These are phyloP conservation scores for Oxycera nigricornis DNA, from an alignment of 2,888 invertebrate species.

Conservation along the genomic window DNA sequence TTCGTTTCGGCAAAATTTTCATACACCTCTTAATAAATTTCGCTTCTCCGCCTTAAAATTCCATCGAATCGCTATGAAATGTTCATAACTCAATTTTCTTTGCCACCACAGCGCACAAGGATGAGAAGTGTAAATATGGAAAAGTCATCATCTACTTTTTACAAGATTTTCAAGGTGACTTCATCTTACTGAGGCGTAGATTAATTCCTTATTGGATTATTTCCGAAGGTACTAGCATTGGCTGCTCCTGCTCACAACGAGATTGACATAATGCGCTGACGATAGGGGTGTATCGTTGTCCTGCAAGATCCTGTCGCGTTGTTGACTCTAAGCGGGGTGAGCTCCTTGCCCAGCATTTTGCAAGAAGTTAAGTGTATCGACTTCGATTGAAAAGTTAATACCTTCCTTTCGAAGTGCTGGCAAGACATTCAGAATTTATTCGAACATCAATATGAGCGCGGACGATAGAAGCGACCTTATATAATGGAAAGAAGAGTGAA, in stretches of 20 bases:
- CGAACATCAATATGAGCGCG: conserved; percentile 10
- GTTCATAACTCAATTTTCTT: conserved; percentile 46
- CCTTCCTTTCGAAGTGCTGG: conserved; percentile 25
- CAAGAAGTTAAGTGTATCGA: conserved; percentile 43
- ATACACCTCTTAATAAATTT: neutral
- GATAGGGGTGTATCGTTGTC: conserved; percentile 18
- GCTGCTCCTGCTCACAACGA: neutral
- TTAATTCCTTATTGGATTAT: conserved; percentile 47
- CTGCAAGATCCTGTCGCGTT: conserved; percentile 8
- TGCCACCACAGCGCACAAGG: neutral
- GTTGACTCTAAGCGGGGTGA: neutral
- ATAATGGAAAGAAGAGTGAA: neutral
- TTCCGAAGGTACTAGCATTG: conserved; percentile 26
- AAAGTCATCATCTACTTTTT: conserved; percentile 46
- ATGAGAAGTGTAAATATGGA: conserved; percentile 43
- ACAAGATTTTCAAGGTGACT: conserved; percentile 47
- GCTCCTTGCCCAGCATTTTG: neutral
- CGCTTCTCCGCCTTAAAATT: conserved; percentile 23
- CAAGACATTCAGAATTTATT: neutral
- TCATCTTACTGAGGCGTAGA: conserved; percentile 46
- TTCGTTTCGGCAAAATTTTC: conserved; percentile 12
- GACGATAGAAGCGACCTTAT: conserved; percentile 1
- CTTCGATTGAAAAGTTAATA: conserved; percentile 45
- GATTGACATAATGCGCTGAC: conserved; percentile 4
- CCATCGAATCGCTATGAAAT: conserved; percentile 38